Evolutionary conservation across 2,888 invertebrate species (phyloP).

Genomic region (Callyntrura guangdongensis): DNA sequence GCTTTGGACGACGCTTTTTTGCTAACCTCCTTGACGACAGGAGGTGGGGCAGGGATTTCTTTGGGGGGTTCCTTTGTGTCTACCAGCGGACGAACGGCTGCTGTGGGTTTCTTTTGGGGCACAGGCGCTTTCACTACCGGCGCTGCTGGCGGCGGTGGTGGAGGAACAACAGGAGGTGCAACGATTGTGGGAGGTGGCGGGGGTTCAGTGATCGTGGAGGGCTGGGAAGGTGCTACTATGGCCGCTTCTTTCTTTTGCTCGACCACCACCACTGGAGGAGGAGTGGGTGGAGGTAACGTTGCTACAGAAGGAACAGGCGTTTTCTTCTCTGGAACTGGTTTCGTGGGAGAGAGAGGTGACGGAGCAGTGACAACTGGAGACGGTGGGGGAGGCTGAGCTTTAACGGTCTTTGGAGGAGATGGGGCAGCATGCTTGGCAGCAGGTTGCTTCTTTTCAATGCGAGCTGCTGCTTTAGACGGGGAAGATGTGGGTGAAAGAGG

Average conservation of each 20-base stretch:
- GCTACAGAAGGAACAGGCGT: neutral
- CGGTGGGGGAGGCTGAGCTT: neutral
- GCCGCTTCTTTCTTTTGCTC: neutral
- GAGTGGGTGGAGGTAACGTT: neutral
- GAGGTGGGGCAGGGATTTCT: neutral
- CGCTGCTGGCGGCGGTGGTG: conserved; percentile 16
- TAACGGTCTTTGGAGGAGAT: neutral
- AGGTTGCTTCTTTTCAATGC: too few relatives aligned
- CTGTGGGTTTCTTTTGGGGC: conserved; percentile 74
- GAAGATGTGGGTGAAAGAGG: neutral
- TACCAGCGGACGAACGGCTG: conserved; percentile 75
- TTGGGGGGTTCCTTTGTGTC: conserved; percentile 52
- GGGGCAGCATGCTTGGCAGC: neutral
- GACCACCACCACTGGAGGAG: neutral
- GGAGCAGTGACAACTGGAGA: neutral
- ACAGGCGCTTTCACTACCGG: neutral
- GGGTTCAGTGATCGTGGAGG: neutral
- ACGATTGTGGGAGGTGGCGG: neutral
- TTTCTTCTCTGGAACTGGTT: neutral
- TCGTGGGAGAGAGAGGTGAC: neutral
- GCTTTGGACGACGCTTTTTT: conserved; percentile 30
- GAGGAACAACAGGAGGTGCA: neutral
- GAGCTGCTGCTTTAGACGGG: too few relatives aligned
- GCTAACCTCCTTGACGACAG: conserved; percentile 5
- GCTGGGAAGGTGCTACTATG: neutral